Evolutionary conservation across 2,113 vertebrate genomes (phyloP), one percentile per base, ranked within the genome.

Genomic region (Microtus pennsylvanicus): DNA sequence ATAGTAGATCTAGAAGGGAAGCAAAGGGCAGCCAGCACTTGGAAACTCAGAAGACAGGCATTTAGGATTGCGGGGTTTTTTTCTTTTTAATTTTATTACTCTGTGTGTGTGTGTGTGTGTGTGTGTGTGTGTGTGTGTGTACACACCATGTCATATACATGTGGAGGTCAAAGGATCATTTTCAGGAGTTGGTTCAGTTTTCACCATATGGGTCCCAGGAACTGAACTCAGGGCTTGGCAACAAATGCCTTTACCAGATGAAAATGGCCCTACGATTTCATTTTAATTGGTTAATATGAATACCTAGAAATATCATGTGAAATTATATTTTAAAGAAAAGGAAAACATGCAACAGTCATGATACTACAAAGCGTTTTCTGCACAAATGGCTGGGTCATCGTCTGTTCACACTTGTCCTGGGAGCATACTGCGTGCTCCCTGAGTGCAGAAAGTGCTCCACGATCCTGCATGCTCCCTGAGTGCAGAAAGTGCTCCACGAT

Each of bases 321-420:
- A 74, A 47, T 42, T 24, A 55, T 16, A 9, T 47, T 50, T n/a
- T 69, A n/a, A 87, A 50, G 33, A 77, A 50, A n/a, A 77, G 61
- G 70, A 3, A 94, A 77, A 50, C 28, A 78, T 70, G 7, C 10
- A 45, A 28, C 24, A 65, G 26, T 67, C 33, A 55, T 19, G 30
- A 2, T 1, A 47, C 17, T 35, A 2, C 12, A 30, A 38, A 19
- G 9, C 0, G 1, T 28, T 61, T 24, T 61, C 26, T 33, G 22
- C 12, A 0, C 55, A 13, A 52, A n/a, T 4, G 38, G 14, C 80
- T 42, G 38, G 7, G 2, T 24, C 35, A 45, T 17, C 24, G 0
- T 13, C 50, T 33, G 45, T 19, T 52, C 22, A 17, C 42, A 7
- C 10, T 19, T 17, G 33, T 67, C 26, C 0, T 1, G 9, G 52